Base-by-base conservation (phyloP, 2,797 vertebrate genomes). In the Falco concolor region DNA sequence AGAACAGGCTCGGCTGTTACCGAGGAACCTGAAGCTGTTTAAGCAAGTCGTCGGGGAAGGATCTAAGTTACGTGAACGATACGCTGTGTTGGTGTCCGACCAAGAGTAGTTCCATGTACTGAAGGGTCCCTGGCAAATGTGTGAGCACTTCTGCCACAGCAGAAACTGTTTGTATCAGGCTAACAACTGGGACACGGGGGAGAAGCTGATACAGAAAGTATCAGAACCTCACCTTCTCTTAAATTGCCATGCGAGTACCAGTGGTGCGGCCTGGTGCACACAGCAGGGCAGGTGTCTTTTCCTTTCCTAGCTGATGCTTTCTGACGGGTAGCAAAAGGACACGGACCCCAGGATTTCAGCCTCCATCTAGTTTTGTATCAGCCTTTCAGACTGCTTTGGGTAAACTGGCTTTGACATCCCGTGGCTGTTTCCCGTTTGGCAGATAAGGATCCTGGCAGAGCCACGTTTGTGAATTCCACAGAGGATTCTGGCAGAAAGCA, bases 401-500 rank as follows among this genome's bases (percentile, higher is more conserved):
- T 69, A 47, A 30, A 24, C 18, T 60, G 2, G 2, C 30, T 63
- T 69, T 47, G 67, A 14, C 10, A 72, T 69, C n/a, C 38, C 24
- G 16, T 65, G 72, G 32, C 14, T 53, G 1, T 84, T 91, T 85
- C 24, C 34, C 61, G 7, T 61, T 80, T 52, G 21, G 77, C n/a
- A 59, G 57, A 56, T n/a, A 30, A 88, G 36, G 70, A 63, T 70
- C 19, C 14, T 56, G 25, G 6, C 23, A 70, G 53, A 27, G 13
- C 18, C 13, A 2, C 3, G 1, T 22, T 20, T 44, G 18, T 72
- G 18, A 60, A 10, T 68, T 52, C 40, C 64, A 0, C 30, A 44
- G 70, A 38, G 36, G 63, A 23, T 22, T 12, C 27, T 47, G 59
- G 40, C 45, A 64, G 53, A 91, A 86, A 25, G n/a, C 44, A 16